Evolutionary conservation across 2,797 vertebrate genomes (phyloP), one percentile per base, ranked within the genome.

Genomic region (Chelmon rostratus): DNA sequence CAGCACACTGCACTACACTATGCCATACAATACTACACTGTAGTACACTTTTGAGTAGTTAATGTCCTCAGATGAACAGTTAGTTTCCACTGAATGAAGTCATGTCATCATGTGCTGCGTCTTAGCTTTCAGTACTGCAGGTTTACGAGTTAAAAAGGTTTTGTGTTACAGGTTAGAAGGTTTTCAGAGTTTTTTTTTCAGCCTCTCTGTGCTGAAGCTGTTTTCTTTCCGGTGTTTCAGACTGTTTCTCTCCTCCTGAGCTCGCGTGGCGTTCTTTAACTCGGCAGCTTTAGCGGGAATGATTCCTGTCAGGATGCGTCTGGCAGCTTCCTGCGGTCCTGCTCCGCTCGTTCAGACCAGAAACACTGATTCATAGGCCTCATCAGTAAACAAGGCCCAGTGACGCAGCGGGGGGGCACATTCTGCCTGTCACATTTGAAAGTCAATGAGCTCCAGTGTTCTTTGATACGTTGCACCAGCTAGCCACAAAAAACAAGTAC

Each of bases 301-400:
- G 63, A 67, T 73, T 86, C 77, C 78, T 84, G 81, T 91, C 83
- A 72, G 77, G 56, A 71, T 62, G 66, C 23, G n/a, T 81, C 77
- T 77, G 50, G 0, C 35, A 21, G 84, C 90, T 77, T 84, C 86
- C 82, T 31, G 76, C 33, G 1, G 70, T 77, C 85, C 84, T 62
- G 58, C 85, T 81, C 71, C 71, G 5, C 74, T 68, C 61, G 54
- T 68, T 88, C 84, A 57, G 76, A 80, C 80, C 80, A 75, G 82
- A 86, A 90, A 90, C 86, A 74, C 89, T 87, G 89, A 92, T 94
- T 92, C 92, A 92, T 91, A 89, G 91, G 84, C 77, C 81, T 86
- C 87, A 86, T 79, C 90, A 83, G 92, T 90, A 94, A 94, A 93
- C 92, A 89, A 82, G 87, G 89, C 82, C 78, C 68, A 46, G 75